Evolutionary conservation across 2,797 vertebrate species (phyloP), one percentile per base, ranked within the genome.

Genomic region (Sebastes cheni): DNA sequence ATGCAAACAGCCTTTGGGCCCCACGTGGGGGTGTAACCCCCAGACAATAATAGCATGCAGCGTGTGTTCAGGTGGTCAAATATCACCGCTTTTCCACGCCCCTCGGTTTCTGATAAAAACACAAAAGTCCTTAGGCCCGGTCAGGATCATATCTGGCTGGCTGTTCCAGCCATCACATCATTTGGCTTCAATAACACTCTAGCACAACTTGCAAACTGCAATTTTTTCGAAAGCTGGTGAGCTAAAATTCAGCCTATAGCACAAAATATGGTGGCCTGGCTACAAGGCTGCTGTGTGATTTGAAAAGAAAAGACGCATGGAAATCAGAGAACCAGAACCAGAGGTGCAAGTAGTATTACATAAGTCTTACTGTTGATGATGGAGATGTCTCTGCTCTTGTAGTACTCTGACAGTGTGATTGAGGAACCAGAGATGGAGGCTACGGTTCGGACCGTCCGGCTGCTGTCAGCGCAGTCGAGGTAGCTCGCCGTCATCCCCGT

Each of bases 311-410:
- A 67, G 18, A 68, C 14, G 1, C 22, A 61, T 5, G 13, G 8
- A 52, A 22, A 25, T 46, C 23, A 56, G 27, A 50, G n/a, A 64
- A 65, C 12, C 39, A 4, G 4, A 76, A 27, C 14, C 22, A 58
- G 0, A 60, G 18, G 22, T 3, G 52, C 12, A 42, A 11, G 11
- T 14, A 6, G 9, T 14, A 16, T 20, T 13, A 7, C 9, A 66
- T 18, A 55, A 4, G 2, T 54, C 91, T 94, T 97, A 98, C 97
- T 97, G 2, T 97, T 97, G 77, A 96, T 96, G 70, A 98, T 97
- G 71, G 96, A 96, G 95, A 99, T 96, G 18, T 98, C 97, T 92
- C 98, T 94, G 90, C 95, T 97, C 88, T 97, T 97, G 90, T 99
- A 99, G 94, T 97, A 97, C 77, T 99, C 97, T 6, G 97, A 97